These are phyloP conservation scores for Musca domestica DNA, from an alignment of 1,140 invertebrate genomes.

Conservation along the genomic window DNA sequence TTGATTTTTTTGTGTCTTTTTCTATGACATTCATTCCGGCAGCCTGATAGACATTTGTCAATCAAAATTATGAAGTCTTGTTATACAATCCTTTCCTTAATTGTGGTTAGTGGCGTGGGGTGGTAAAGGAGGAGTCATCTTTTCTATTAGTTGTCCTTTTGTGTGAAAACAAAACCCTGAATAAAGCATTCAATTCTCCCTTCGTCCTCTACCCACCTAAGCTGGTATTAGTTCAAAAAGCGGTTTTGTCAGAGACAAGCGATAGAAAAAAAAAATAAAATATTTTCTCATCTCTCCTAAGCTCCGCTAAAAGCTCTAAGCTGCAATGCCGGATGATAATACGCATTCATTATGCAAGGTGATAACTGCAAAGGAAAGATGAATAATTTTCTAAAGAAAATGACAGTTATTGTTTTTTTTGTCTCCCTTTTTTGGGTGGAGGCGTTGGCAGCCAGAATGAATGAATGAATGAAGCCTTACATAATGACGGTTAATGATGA, in stretches of 20 bases:
- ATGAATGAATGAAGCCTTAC: no score
- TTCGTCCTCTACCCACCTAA: no score
- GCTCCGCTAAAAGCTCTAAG: not conserved
- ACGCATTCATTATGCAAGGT: slow-evolving; percentile 6
- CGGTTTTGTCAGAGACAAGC: not conserved
- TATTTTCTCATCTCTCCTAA: no score
- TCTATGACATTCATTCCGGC: no score
- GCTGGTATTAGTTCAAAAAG: not conserved
- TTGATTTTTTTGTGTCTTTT: no score
- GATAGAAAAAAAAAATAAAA: not conserved
- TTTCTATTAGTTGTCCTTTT: not conserved
- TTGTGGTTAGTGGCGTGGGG: not conserved
- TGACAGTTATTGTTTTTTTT: slow-evolving; percentile 7
- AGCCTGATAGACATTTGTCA: slow-evolving; percentile 17
- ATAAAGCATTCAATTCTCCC: not conserved
- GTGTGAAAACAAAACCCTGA: not conserved
- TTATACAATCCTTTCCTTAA: not conserved
- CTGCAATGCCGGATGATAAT: not conserved
- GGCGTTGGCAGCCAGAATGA: no score
- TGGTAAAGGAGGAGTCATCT: not conserved
- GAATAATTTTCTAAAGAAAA: slow-evolving; percentile 1
- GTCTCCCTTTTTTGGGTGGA: no score
- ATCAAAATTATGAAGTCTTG: slow-evolving; percentile 22
- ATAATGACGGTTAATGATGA: no score
- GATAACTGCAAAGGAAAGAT: not conserved